These are phyloP conservation scores for Gambusia affinis DNA, from an alignment of 2,113 vertebrate species.

Conservation along the genomic window DNA sequence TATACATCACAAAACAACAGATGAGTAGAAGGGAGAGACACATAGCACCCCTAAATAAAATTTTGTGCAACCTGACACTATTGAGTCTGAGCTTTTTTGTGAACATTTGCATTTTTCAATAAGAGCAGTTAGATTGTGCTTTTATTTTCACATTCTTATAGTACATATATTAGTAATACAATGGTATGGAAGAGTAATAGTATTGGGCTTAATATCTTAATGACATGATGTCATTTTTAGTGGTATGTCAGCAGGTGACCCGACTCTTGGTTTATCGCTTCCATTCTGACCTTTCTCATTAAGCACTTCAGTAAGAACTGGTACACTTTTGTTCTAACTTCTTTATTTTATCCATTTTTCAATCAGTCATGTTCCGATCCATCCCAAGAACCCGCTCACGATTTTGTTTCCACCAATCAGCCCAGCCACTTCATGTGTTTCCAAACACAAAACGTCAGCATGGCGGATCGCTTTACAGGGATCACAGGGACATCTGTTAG, in stretches of 20 bases:
- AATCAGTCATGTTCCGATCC: constrained; percentile 28
- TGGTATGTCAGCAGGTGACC: background rate
- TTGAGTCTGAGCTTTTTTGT: background rate
- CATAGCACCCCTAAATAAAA: background rate
- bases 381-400: constrained; percentile 64
- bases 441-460: constrained; percentile 78
- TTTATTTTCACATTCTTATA: background rate
- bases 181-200: background rate
- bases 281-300: background rate
- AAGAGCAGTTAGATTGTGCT: background rate
- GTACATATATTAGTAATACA: background rate
- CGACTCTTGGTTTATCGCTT: background rate
- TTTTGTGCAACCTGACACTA: background rate
- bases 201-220: background rate
- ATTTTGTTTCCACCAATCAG: constrained; percentile 75
- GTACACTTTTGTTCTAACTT: background rate
- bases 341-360: constrained; percentile 1
- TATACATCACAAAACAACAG: no score
- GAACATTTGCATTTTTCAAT: background rate
- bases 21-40: no score
- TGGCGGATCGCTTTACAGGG: constrained; percentile 81
- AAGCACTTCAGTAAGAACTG: background rate
- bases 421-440: constrained; percentile 71
- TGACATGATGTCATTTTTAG: background rate
- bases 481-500: constrained; percentile 83